Percentiles rank a stretch among this genome's conserved stretches.
These are phyloP conservation scores for Alsophila aescularia DNA, from an alignment of 2,888 invertebrate genomes.

Conservation along the genomic window DNA sequence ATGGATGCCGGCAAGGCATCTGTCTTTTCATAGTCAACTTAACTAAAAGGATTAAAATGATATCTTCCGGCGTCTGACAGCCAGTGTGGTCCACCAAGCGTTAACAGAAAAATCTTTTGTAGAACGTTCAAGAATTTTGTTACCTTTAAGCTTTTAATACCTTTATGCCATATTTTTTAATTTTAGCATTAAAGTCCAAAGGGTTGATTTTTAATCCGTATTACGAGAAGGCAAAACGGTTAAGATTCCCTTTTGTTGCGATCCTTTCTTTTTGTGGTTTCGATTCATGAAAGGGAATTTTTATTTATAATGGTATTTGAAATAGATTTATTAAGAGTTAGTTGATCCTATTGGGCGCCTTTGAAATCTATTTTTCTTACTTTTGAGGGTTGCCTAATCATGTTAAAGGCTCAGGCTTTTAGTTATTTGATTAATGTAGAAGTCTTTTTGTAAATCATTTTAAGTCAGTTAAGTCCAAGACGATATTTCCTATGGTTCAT, in stretches of 20 bases:
- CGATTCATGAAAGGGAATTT: constrained; percentile 51
- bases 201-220: constrained; percentile 78
- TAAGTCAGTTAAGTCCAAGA: background rate
- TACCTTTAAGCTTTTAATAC: constrained; percentile 83
- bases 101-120: constrained; percentile 79
- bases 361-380: constrained; percentile 16
- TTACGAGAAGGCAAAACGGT: constrained; percentile 67
- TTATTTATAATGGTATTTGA: constrained; percentile 46
- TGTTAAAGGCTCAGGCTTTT: constrained; percentile 21
- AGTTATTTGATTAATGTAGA: constrained; percentile 13
- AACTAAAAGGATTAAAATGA: constrained; percentile 85
- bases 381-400: constrained; percentile 17
- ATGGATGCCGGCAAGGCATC: constrained; percentile 72
- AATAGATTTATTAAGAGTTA: constrained; percentile 39
- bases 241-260: constrained; percentile 61
- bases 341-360: constrained; percentile 19
- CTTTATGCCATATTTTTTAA: constrained; percentile 82
- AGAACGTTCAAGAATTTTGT: constrained; percentile 67
- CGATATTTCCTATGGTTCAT: too few species aligned
- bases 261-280: constrained; percentile 65
- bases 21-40: constrained; percentile 83
- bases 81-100: constrained; percentile 81
- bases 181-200: constrained; percentile 72
- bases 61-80: constrained; percentile 81
- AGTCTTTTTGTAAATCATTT: background rate